A percentile compares a stretch with the other conserved stretches of the same genome.
Evolutionary conservation across 2,113 vertebrate genomes (phyloP).

Genomic region (Galemys pyrenaicus): DNA sequence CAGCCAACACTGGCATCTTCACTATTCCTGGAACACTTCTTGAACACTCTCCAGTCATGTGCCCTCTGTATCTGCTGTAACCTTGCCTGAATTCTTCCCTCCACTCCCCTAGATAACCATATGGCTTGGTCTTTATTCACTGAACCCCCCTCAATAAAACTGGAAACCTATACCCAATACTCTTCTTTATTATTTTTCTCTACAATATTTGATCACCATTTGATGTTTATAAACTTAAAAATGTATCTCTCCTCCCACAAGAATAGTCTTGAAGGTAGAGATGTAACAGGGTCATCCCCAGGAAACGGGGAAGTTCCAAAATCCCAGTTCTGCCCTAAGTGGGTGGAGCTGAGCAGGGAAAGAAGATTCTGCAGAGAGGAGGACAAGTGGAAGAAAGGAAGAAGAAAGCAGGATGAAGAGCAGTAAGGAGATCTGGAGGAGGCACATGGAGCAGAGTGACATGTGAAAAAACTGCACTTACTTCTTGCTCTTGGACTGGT

Average conservation of each 20-base stretch:
- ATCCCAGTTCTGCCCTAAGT: too few relatives aligned
- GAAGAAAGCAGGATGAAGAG: too few relatives aligned
- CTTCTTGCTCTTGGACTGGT: too few relatives aligned
- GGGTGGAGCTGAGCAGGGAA: too few relatives aligned
- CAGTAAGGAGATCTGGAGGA: too few relatives aligned
- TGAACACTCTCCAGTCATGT: not conserved
- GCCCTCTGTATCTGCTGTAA: not conserved
- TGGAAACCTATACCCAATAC: not conserved
- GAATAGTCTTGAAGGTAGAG: not conserved
- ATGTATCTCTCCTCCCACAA: not conserved
- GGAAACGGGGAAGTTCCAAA: too few relatives aligned
- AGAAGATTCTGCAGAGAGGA: too few relatives aligned
- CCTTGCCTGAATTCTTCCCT: not conserved
- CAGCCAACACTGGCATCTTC: not conserved
- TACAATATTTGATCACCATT: not conserved
- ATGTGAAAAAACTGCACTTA: too few relatives aligned
- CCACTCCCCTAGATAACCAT: not conserved
- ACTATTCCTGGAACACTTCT: not conserved
- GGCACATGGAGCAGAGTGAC: too few relatives aligned
- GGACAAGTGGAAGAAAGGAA: too few relatives aligned
- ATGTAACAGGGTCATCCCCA: too few relatives aligned
- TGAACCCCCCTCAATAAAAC: not conserved
- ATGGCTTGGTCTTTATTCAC: not conserved
- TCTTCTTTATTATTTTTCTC: not conserved
- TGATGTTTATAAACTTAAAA: not conserved